Evolutionary conservation across 2,797 vertebrate species (phyloP), one percentile per base, ranked within the genome.

Genomic region (Ctenopoma multispine): DNA sequence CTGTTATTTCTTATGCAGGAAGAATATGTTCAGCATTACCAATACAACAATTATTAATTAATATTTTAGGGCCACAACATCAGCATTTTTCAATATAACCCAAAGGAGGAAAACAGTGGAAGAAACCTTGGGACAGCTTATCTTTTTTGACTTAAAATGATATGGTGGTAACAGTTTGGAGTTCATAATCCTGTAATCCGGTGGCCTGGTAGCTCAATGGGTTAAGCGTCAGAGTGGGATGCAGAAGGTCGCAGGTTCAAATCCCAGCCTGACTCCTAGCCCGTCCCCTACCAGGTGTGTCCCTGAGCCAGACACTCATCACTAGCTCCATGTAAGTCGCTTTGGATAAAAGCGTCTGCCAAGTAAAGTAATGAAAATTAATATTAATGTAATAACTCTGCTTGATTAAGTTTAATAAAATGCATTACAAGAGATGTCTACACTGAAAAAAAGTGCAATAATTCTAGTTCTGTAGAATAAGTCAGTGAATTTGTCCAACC

Each of bases 371-470:
- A 51, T 23, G 29, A 31, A 31, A 34, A 34, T 13, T 2, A 47
- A 7, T 34, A 44, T 34, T 18, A 27, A 23, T 15, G 15, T 41
- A 27, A n/a, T n/a, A n/a, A n/a, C n/a, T n/a, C n/a, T n/a, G n/a
- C n/a, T n/a, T n/a, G n/a, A n/a, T n/a, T n/a, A n/a, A 38, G 17
- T 41, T 50, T 17, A 65, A 51, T 79, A 61, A 74, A 74, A 62
- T 48, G 15, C 43, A 36, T 72, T 27, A 13, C 49, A 67, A 40
- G 3, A 12, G 34, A 11, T 34, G 7, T 34, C 7, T 34, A 7
- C 34, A 5, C 51, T 6, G 48, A 48, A 58, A 43, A n/a, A 71
- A 75, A 70, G 56, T 12, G 41, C 17, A 27, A 18, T 61, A 10
- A 41, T 2, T 9, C 1, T 11, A 11, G 34, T 34, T 34, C 34